A percentile compares a stretch with the other conserved stretches of the same genome.
Evolutionary conservation across 1,140 invertebrate genomes (phyloP).

Genomic region (Bombus soroeensis): DNA sequence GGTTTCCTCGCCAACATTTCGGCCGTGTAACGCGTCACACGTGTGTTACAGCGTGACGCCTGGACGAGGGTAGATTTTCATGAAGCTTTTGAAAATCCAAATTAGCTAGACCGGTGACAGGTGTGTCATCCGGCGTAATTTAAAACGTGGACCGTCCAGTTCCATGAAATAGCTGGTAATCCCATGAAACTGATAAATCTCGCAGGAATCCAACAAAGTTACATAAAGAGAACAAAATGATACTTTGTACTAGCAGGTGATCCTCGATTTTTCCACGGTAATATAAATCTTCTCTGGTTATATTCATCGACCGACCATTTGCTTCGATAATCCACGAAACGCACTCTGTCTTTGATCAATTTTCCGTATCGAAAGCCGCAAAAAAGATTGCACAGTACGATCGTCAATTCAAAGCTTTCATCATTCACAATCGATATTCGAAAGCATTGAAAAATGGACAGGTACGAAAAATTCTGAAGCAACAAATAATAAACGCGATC

Average conservation of each 20-base stretch:
- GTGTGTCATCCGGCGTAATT: conserved; percentile 33
- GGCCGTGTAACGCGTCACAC: conserved; percentile 23
- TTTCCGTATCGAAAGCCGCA: neutral
- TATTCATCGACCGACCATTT: neutral
- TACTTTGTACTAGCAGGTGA: neutral
- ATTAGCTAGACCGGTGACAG: conserved; percentile 36
- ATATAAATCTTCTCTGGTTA: neutral
- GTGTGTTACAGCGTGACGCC: conserved; percentile 19
- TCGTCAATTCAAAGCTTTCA: too few species aligned
- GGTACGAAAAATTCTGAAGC: neutral
- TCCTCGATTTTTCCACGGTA: too few species aligned
- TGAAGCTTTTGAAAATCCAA: conserved; percentile 46
- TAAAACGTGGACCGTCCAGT: conserved; percentile 2
- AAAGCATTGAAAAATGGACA: neutral
- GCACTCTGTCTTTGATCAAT: neutral
- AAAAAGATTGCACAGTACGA: neutral
- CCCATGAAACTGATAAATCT: neutral
- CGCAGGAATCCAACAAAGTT: neutral
- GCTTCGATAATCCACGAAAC: too few species aligned
- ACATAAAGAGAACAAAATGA: neutral
- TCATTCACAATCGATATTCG: too few species aligned
- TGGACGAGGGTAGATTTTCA: conserved; percentile 22
- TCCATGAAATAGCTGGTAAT: conserved; percentile 2
- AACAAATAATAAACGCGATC: neutral
- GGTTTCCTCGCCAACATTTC: conserved; percentile 15